Evolutionary conservation across 2,888 invertebrate genomes (phyloP), one percentile per base, ranked within the genome.

Genomic region (Diplolepis rosae): DNA sequence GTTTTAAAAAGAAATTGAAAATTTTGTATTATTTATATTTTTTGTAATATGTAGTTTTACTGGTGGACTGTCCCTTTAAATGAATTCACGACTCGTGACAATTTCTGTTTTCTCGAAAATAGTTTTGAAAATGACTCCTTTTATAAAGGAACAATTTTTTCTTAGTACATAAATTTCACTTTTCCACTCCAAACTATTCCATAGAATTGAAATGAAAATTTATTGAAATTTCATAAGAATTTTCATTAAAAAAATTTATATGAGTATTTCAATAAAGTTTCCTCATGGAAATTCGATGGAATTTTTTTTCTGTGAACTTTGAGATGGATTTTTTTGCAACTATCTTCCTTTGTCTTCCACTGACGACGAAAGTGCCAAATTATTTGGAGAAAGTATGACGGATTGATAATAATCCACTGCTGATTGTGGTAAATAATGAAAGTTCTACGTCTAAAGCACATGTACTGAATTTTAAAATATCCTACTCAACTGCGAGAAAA

Each of bases 381-480:
- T 32, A 35, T 56, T 32, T 56, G 15, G 32, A 32, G 56, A 56
- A 56, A 56, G 56, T 56, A 56, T 56, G 32, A 56, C 5, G 32
- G 22, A 35, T 35, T 56, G 56, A 35, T 56, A 22, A 24, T 56
- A 22, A 24, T 56, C 35, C 56, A 56, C 32, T 32, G 1, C 30
- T 56, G 9, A 45, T 9, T 45, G 18, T 56, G 32, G 32, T 22
- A 2, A 32, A 24, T 22, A 13, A 35, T 18, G 32, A 22, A 22
- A 9, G n/a, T 56, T 11, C 4, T 18, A n/a, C n/a, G 22, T 48
- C 18, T 13, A 22, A 35, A 22, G 22, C 22, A 35, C 18, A 32
- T 13, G 30, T 30, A 32, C 18, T 45, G 45, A 45, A 45, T 45
- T 45, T 45, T 45, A 22, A 56, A 32, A 35, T 30, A 56, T 56